Percentiles rank a stretch among this genome's conserved stretches.
These are phyloP conservation scores for Nerophis ophidion DNA, from an alignment of 2,113 vertebrate genomes.

Conservation along the genomic window DNA sequence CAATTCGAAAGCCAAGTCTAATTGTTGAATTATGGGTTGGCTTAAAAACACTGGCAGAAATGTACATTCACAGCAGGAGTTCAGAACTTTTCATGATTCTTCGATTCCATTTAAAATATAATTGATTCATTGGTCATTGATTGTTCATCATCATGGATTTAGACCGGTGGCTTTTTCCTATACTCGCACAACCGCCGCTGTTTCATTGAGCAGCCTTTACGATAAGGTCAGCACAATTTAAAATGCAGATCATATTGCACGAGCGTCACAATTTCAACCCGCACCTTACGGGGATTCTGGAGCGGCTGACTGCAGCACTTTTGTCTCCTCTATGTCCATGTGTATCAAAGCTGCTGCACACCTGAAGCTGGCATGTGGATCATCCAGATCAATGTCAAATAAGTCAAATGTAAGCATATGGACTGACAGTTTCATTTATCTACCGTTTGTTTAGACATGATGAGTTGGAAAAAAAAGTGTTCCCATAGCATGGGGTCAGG, in stretches of 20 bases:
- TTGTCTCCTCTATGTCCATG: constrained; percentile 32
- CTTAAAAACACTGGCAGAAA: too few relatives aligned
- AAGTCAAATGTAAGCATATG: constrained; percentile 1
- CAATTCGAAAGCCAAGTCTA: too few relatives aligned
- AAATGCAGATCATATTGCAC: constrained; percentile 62
- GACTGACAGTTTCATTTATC: constrained; percentile 2
- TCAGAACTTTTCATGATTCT: too few relatives aligned
- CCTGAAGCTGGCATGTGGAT: too few relatives aligned
- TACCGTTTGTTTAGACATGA: background rate
- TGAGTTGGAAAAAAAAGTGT: background rate
- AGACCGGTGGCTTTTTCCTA: background rate
- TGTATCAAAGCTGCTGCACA: too few relatives aligned
- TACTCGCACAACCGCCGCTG: constrained; percentile 11
- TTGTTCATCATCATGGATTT: too few relatives aligned
- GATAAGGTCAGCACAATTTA: constrained; percentile 55
- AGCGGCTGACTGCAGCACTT: constrained; percentile 60
- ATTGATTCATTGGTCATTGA: too few relatives aligned
- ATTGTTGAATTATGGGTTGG: too few relatives aligned
- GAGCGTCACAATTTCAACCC: constrained; percentile 47
- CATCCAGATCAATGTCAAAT: background rate
- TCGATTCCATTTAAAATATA: too few relatives aligned
- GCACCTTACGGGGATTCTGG: constrained; percentile 48
- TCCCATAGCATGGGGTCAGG: background rate
- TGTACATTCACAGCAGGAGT: too few relatives aligned
- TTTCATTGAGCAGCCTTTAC: constrained; percentile 42